Percentiles rank a stretch among this genome's conserved stretches.
Conservation (phyloP, 2,888 invertebrate genomes). For the Hoplodrina blanda region DNA sequence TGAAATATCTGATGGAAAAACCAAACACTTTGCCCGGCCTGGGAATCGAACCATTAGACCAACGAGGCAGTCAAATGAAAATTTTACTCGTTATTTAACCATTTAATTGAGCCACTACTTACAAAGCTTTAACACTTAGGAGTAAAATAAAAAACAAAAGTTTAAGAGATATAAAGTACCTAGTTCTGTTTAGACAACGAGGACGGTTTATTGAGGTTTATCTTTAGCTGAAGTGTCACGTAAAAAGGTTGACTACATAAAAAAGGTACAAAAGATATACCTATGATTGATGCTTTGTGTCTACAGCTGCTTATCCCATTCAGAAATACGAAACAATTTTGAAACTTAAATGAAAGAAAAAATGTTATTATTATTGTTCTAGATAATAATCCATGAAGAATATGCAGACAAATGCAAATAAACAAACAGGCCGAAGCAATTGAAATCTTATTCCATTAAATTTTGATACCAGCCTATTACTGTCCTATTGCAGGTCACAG, state of each 20-base stretch:
- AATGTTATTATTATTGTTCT: no score
- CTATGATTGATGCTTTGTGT: constrained; percentile 7
- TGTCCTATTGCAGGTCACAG: no score
- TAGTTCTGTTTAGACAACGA: constrained; percentile 5
- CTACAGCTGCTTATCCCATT: not conserved
- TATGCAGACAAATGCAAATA: no score
- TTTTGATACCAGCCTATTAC: no score
- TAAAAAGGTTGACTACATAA: constrained; percentile 16
- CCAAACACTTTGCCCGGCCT: no score
- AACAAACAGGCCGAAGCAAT: not conserved
- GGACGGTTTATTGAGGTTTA: constrained; percentile 20
- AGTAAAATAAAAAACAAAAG: constrained; percentile 10
- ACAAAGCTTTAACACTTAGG: not conserved
- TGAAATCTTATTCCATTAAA: not conserved
- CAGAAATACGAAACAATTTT: not conserved
- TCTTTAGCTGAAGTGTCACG: constrained; percentile 12
- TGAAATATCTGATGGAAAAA: no score
- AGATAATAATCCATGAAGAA: no score
- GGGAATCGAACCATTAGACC: no score
- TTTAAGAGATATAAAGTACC: not conserved
- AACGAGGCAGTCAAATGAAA: no score
- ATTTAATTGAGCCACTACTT: not conserved
- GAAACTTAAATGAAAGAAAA: not conserved
- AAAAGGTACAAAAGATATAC: constrained; percentile 9
- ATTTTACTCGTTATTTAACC: not conserved